These are phyloP conservation scores for Istiophorus platypterus DNA, from an alignment of 2,113 vertebrate genomes.

Conservation along the genomic window DNA sequence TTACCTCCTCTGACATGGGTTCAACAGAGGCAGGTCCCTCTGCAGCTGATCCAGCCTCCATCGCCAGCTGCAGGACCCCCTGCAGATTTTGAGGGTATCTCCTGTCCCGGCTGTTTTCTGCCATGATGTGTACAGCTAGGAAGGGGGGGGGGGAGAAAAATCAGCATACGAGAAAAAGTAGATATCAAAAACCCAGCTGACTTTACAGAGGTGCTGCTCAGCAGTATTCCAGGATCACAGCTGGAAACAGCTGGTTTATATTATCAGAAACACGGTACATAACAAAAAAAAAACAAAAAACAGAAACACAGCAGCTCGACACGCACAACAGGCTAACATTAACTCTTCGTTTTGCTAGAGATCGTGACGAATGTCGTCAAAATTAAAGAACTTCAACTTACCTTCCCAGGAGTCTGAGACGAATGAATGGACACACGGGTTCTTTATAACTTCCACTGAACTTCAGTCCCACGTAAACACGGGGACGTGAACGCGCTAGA, in stretches of 20 bases:
- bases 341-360: too few relatives aligned
- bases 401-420: neutral
- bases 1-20: constrained; percentile 92
- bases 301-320: neutral
- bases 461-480: neutral
- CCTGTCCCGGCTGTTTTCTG: constrained; percentile 74
- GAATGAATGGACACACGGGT: neutral
- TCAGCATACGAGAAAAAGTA: neutral
- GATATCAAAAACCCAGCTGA: neutral
- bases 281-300: neutral
- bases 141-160: neutral
- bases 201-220: neutral
- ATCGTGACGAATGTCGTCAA: too few relatives aligned
- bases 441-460: neutral
- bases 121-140: constrained; percentile 70
- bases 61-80: constrained; percentile 90
- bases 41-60: constrained; percentile 86
- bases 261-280: neutral
- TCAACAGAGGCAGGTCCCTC: constrained; percentile 79
- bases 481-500: constrained; percentile 59
- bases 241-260: neutral
- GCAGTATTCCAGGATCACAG: neutral
- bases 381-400: too few relatives aligned
- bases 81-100: constrained; percentile 87
- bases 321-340: neutral